Base-by-base conservation (phyloP, 2,888 invertebrate genomes). In the Eretmocerus hayati region DNA sequence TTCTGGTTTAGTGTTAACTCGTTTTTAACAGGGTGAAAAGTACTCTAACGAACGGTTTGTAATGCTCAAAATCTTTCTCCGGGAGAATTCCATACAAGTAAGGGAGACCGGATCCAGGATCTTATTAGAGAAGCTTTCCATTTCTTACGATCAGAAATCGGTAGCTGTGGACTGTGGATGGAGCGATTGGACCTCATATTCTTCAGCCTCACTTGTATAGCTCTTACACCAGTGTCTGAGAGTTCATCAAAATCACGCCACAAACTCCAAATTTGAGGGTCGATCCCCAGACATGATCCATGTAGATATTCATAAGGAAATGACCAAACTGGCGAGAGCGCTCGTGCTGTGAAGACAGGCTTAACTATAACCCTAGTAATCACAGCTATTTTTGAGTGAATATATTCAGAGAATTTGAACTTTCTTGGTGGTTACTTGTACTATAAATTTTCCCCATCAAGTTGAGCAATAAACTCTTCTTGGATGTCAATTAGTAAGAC, bases 1-100 rank as follows among this genome's bases (percentile, higher is more conserved):
- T 43, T 55, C 55, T 20, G 49, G 42, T 19, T 50, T n/a, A 8
- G 30, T 9, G 13, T 9, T 30, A 30, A 9, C 30, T 30, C 8
- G 30, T 30, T 30, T 30, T 30, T n/a, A 13, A 30, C 30, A 30
- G 13, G 13, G 13, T 13, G 30, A 9, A 30, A 30, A 8, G 8
- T 9, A 13, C 8, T 30, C 13, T 30, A 9, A 30, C 30, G 30
- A 30, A 13, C 8, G 13, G 30, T 9, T 8, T 30, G 13, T 30
- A 30, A 13, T 30, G 30, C 13, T 30, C 8, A 13, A 30, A 30
- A 8, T 8, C 30, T 13, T 8, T 30, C 30, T 30, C 30, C 8
- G 8, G 8, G 13, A 43, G 38, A 32, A 58, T 53, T 5, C 8
- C 26, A 26, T 26, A 5, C 19, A 40, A 26, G 30, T n/a, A 23